Base-by-base conservation (phyloP, 2,888 invertebrate genomes). In the Drosophila putrida region DNA sequence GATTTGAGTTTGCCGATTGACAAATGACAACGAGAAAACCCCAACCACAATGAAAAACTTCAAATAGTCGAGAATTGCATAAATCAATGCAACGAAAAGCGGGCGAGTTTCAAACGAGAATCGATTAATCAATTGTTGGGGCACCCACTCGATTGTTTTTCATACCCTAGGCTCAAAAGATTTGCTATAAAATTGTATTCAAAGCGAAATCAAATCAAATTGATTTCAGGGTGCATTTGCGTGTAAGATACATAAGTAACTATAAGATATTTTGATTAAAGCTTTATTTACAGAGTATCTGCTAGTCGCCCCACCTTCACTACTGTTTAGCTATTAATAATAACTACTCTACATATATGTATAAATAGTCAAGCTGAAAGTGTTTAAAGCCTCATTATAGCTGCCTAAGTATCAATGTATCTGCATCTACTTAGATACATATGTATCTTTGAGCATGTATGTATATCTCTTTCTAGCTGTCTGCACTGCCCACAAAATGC, bases 401-500 rank as follows among this genome's bases (percentile, higher is more conserved):
- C 55, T 58, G 60, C 31, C 49, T 44, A 53, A 55, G 49, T 43
- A 38, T 55, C 39, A 39, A 31, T 57, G 31, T 33, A 55, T 57
- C 50, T 57, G 28, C 54, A 59, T 61, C 44, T 38, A 25, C 39
- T 35, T n/a, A 50, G 36, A 53, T 64, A 69, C 49, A 43, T 13
- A 54, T 53, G 57, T 61, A 64, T 63, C 50, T 63, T 39, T 43
- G 20, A n/a, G n/a, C 41, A 20, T 47, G 41, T 44, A 20, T 47
- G 41, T 44, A 41, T 59, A 31, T 65, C 33, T 59, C 44, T 50
- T 8, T 64, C 53, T 53, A 49, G 55, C 67, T 76, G 89, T 87
- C 76, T 84, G 79, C 86, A 87, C 89, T 89, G 88, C 89, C 89
- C 89, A 89, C 84, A 67, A 76, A 73, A 62, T 82, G 82, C 86